Evolutionary conservation across 2,113 vertebrate genomes (phyloP).

Genomic region (Melanerpes formicivorus): DNA sequence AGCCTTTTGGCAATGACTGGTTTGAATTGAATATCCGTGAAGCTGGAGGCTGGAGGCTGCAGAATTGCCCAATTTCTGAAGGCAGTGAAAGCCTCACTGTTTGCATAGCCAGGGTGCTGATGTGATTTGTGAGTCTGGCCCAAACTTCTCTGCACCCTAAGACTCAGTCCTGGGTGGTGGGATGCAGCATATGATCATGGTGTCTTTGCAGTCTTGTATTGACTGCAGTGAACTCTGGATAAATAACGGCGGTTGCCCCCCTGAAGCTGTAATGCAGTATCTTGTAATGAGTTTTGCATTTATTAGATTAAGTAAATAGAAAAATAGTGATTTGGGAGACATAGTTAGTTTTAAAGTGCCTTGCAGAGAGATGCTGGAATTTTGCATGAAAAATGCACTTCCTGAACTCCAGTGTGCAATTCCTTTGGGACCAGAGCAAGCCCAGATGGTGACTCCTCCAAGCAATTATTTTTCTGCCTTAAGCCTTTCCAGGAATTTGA

Average conservation of each 20-base stretch:
- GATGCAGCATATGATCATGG: accelerated
- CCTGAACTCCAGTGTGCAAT: slow-evolving; percentile 28
- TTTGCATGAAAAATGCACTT: slow-evolving; percentile 57
- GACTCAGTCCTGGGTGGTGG: not conserved
- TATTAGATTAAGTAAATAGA: not conserved
- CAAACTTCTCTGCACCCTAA: not conserved
- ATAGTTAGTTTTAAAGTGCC: slow-evolving; percentile 3
- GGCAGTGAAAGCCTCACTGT: accelerated
- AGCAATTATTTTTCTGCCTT: slow-evolving; percentile 75
- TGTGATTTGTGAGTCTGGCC: not conserved
- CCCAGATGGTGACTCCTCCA: slow-evolving; percentile 70
- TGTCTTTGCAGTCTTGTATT: accelerated
- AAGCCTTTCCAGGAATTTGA: slow-evolving; percentile 81
- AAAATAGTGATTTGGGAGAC: not conserved
- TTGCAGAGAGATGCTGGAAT: slow-evolving; percentile 35
- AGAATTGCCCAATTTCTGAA: not conserved
- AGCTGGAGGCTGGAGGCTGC: not conserved
- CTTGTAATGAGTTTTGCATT: not conserved
- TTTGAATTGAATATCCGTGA: not conserved
- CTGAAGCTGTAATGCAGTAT: not conserved
- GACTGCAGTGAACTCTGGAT: not conserved
- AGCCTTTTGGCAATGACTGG: not conserved
- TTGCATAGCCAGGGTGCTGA: not conserved
- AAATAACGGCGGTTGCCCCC: not conserved
- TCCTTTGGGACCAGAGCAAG: slow-evolving; percentile 54